Percentiles rank a stretch among this genome's conserved stretches.
Conservation (phyloP, 1,140 invertebrate genomes). For the Ostrea denselamellosa region DNA sequence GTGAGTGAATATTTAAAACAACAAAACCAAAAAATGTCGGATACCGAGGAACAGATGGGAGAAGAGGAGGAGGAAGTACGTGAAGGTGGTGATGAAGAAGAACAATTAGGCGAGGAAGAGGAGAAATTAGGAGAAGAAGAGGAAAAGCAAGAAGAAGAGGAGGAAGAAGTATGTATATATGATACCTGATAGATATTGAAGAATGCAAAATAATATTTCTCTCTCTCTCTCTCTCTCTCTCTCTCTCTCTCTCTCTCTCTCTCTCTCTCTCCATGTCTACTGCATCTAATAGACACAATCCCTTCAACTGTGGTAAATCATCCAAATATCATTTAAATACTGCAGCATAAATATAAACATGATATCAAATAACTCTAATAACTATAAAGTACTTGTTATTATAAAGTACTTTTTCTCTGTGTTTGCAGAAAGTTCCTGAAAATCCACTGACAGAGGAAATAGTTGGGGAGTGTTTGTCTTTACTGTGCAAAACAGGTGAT, state of each 20-base stretch:
- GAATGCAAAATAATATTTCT: no score
- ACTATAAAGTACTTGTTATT: no score
- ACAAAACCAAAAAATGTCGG: constrained; percentile 59
- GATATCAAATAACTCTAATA: no score
- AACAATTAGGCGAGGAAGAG: constrained; percentile 59
- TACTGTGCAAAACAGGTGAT: constrained; percentile 78
- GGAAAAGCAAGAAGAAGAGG: constrained; percentile 68
- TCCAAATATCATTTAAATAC: no score
- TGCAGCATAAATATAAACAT: no score
- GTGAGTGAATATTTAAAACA: constrained; percentile 11
- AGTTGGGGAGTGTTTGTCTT: constrained; percentile 74
- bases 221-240: background rate
- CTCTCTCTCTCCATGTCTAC: constrained; percentile 2
- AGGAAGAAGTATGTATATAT: constrained; percentile 60
- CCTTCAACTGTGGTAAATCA: background rate
- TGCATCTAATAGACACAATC: no score
- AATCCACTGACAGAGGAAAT: constrained; percentile 75
- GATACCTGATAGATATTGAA: background rate
- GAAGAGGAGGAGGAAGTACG: constrained; percentile 60
- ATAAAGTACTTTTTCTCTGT: background rate
- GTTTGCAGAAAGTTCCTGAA: constrained; percentile 72
- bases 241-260: constrained; percentile 38
- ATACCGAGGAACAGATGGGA: constrained; percentile 63
- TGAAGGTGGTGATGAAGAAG: constrained; percentile 55
- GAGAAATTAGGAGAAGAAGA: constrained; percentile 62